A percentile compares a stretch with the other conserved stretches of the same genome.
Conservation (phyloP, 2,888 invertebrate genomes). For the Zele albiditarsus region DNA sequence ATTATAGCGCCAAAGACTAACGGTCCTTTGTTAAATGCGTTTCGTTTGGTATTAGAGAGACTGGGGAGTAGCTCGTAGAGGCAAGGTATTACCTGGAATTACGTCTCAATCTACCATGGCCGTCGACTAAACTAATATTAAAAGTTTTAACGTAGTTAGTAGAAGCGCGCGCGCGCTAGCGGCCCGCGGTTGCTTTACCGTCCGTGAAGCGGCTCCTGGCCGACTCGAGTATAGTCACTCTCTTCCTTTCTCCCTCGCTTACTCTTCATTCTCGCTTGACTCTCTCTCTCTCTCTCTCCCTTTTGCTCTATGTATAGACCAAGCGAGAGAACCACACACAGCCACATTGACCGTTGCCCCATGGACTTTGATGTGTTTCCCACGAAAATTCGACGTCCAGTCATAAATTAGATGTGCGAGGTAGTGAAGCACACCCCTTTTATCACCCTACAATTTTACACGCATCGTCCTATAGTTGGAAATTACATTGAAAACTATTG, state of each 20-base stretch:
- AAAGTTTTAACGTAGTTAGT: conserved; percentile 73
- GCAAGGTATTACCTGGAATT: conserved; percentile 72
- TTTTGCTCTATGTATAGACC: conserved; percentile 31
- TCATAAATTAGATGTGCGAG: conserved; percentile 69
- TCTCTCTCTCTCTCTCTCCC: conserved; percentile 33
- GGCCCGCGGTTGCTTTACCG: conserved; percentile 71
- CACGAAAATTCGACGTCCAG: conserved; percentile 66
- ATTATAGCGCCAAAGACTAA: conserved; percentile 64
- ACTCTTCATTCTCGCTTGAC: conserved; percentile 27
- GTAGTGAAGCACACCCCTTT: conserved; percentile 34
- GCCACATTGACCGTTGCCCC: conserved; percentile 68
- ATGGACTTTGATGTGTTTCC: conserved; percentile 71
- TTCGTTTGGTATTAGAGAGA: conserved; percentile 70
- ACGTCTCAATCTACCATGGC: conserved; percentile 73
- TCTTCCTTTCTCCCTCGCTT: conserved; percentile 41
- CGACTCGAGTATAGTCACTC: conserved; percentile 50
- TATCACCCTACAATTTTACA: conserved; percentile 27
- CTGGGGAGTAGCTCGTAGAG: conserved; percentile 69
- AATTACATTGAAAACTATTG: conserved; percentile 21
- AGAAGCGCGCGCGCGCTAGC: conserved; percentile 52
- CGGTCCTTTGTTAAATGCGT: conserved; percentile 71
- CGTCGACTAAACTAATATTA: conserved; percentile 74
- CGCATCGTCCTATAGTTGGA: not conserved
- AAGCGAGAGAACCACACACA: conserved; percentile 48
- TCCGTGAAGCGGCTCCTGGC: conserved; percentile 62